phyloP scores from a whole-genome alignment of 2,113 vertebrate species.

The Hippocampus mohnikei region DNA sequence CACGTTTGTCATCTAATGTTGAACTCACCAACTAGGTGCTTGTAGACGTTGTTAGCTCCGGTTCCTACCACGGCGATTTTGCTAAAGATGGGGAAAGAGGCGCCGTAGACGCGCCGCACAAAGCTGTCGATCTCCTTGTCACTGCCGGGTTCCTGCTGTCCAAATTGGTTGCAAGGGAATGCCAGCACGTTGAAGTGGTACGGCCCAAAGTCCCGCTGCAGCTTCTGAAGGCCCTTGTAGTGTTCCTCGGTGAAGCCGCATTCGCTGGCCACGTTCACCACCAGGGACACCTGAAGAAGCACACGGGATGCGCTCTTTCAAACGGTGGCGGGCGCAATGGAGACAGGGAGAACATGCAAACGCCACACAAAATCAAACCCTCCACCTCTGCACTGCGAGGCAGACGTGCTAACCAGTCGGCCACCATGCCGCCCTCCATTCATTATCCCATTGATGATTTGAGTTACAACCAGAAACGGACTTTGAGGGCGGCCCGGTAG shows the following conservation, averaged over 20 bases:
- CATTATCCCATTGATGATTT: too few relatives aligned
- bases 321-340: too few relatives aligned
- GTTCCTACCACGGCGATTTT: constrained; percentile 83
- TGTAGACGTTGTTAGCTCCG: constrained; percentile 87
- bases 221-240: constrained; percentile 86
- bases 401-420: too few relatives aligned
- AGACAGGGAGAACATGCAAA: too few relatives aligned
- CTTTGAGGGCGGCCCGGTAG: too few relatives aligned
- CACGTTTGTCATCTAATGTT: too few relatives aligned
- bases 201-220: constrained; percentile 88
- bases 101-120: constrained; percentile 81
- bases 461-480: too few relatives aligned
- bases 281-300: constrained; percentile 83
- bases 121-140: constrained; percentile 93
- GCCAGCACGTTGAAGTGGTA: constrained; percentile 94
- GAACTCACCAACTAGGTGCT: constrained; percentile 75
- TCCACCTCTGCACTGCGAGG: too few relatives aligned
- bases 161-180: constrained; percentile 98
- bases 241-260: constrained; percentile 92
- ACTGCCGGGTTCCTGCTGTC: constrained; percentile 90
- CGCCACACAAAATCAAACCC: too few relatives aligned
- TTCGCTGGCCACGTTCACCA: constrained; percentile 93
- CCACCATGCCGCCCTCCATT: too few relatives aligned
- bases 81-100: constrained; percentile 94
- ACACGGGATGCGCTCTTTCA: neutral